phyloP scores from a whole-genome alignment of 2,797 vertebrate species.

The Brachyrhaphis roseni region DNA sequence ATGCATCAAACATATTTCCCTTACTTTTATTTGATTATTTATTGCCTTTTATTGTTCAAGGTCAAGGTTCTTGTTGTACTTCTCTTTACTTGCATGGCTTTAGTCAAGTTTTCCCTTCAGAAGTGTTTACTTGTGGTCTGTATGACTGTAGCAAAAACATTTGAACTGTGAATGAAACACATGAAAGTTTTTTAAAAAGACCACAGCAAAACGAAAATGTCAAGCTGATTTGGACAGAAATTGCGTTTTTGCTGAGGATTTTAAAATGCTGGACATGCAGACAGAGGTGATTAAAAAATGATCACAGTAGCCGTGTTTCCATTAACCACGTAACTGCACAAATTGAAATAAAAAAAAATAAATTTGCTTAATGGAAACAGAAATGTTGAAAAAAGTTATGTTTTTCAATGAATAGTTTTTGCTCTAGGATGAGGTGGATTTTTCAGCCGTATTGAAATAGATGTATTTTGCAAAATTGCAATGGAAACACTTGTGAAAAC shows the following conservation, averaged over 20 bases:
- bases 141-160: not conserved
- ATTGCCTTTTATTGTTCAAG: not conserved
- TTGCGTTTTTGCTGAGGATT: not conserved
- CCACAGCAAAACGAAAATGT: not conserved
- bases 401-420: too few species aligned
- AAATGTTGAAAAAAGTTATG: too few species aligned
- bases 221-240: not conserved
- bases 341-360: too few species aligned
- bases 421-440: too few species aligned
- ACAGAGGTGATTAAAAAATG: not conserved
- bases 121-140: not conserved
- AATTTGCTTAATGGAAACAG: too few species aligned
- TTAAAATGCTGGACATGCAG: not conserved
- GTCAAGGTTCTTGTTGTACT: not conserved
- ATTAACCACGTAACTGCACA: too few species aligned
- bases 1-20: not conserved
- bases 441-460: too few species aligned
- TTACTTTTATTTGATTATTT: not conserved
- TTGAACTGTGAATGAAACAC: not conserved
- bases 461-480: too few species aligned
- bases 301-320: not conserved
- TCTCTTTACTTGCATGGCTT: not conserved
- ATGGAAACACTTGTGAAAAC: too few species aligned
- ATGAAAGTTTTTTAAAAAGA: not conserved
- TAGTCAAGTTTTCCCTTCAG: not conserved